phyloP scores from a whole-genome alignment of 1,140 invertebrate species.

The Caenorhabditis remanei region DNA sequence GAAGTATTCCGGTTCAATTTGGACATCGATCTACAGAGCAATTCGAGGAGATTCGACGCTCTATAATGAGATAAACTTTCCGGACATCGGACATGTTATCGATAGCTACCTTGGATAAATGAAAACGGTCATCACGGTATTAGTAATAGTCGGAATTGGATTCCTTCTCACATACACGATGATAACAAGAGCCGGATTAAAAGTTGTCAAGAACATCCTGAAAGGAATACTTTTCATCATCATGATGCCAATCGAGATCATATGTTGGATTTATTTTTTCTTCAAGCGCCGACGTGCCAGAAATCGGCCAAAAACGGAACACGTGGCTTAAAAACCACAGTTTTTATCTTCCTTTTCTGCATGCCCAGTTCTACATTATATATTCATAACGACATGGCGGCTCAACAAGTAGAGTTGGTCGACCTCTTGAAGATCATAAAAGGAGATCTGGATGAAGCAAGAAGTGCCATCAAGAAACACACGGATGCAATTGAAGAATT shows the following conservation, averaged over 20 bases:
- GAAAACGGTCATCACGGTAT: background rate
- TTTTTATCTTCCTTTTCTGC: too few relatives aligned
- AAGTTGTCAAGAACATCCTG: background rate
- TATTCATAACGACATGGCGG: too few relatives aligned
- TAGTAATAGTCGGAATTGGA: background rate
- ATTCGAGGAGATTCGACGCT: too few relatives aligned
- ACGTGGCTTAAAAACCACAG: background rate
- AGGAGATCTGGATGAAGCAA: too few relatives aligned
- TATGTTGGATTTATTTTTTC: constrained; percentile 2
- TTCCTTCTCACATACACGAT: background rate
- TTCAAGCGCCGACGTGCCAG: background rate
- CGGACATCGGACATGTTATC: background rate
- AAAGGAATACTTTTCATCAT: background rate
- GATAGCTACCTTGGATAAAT: background rate
- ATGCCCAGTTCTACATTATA: too few relatives aligned
- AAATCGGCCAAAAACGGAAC: background rate
- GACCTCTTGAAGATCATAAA: too few relatives aligned
- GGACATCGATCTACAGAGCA: too few relatives aligned
- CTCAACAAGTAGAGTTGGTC: too few relatives aligned
- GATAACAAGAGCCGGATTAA: background rate
- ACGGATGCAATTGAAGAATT: too few relatives aligned
- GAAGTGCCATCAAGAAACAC: too few relatives aligned
- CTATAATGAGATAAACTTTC: background rate
- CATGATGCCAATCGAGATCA: background rate
- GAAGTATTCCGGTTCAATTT: background rate